phyloP scores from a whole-genome alignment of 2,113 vertebrate genomes.

The Chamaetylas fuelleborni region DNA sequence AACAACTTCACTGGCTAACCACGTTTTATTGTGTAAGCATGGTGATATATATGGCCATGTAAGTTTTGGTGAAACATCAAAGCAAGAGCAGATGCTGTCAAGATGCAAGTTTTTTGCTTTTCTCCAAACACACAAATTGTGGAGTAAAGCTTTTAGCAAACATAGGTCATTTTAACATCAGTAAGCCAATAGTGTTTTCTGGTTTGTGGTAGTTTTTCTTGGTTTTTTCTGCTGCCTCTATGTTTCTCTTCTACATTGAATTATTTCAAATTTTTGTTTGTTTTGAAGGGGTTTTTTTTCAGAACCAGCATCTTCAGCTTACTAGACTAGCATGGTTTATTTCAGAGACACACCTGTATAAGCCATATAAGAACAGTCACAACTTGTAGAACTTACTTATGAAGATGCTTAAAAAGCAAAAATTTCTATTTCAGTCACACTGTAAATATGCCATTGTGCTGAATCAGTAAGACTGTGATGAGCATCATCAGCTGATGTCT shows the following conservation, averaged over 20 bases:
- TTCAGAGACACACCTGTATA: background rate
- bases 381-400: background rate
- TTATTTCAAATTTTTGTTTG: background rate
- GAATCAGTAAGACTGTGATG: background rate
- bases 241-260: background rate
- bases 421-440: background rate
- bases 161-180: background rate
- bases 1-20: background rate
- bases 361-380: background rate
- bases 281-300: background rate
- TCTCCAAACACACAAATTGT: background rate
- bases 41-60: accelerated
- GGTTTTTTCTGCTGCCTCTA: accelerated
- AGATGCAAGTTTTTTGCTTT: background rate
- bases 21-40: background rate
- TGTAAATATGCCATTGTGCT: constrained; percentile 5
- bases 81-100: background rate
- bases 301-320: background rate
- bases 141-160: background rate
- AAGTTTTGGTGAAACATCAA: background rate
- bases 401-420: background rate
- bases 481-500: constrained; percentile 33
- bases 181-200: background rate
- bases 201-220: background rate
- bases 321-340: background rate